phyloP scores from a whole-genome alignment of 2,888 invertebrate species.

The Cantharis rustica region DNA sequence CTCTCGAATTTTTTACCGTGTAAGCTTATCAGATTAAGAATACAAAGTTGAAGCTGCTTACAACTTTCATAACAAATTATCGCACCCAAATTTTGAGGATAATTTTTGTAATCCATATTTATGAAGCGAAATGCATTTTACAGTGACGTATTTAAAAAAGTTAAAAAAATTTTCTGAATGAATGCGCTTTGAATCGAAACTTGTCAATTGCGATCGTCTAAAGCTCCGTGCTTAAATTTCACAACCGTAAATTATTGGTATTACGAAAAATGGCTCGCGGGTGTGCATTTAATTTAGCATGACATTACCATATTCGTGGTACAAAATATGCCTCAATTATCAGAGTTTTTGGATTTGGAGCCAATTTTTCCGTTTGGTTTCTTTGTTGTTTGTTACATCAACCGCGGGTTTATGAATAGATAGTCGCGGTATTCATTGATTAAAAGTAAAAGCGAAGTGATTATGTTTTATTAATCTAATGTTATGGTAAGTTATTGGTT shows the following conservation, averaged over 20 bases:
- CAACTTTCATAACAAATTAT: background rate
- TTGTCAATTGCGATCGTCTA: background rate
- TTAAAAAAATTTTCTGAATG: background rate
- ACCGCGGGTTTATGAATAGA: background rate
- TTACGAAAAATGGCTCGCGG: background rate
- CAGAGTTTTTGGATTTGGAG: background rate
- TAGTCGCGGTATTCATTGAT: background rate
- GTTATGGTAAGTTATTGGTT: constrained; percentile 6
- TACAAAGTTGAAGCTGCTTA: background rate
- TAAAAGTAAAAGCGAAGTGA: background rate
- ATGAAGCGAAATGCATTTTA: background rate
- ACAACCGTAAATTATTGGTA: background rate
- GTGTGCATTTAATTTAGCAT: background rate
- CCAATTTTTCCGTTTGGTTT: background rate
- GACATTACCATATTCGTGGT: background rate
- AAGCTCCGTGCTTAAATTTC: background rate
- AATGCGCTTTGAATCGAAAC: background rate
- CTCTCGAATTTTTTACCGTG: background rate
- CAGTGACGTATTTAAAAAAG: background rate
- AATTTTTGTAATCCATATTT: background rate
- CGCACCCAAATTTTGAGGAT: background rate
- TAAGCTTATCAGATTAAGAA: background rate
- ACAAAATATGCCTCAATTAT: background rate
- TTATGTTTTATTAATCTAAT: constrained; percentile 5
- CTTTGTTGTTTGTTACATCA: background rate